Base-by-base conservation (phyloP, 2,888 invertebrate genomes). In the Lithophane leautieri region DNA sequence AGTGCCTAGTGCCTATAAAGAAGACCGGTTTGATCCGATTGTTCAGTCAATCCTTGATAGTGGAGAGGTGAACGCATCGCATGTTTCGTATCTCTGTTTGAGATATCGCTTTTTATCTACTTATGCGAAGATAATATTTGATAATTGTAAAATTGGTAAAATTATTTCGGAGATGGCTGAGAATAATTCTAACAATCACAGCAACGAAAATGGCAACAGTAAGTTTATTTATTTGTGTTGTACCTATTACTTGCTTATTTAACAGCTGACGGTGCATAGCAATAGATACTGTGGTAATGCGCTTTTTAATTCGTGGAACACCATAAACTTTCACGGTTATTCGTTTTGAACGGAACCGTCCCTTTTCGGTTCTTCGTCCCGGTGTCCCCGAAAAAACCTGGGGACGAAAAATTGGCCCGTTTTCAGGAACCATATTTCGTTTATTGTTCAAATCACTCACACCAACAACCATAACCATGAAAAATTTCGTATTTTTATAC, bases 41-140 rank as follows among this genome's bases (percentile, higher is more conserved):
- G 66, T 74, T 87, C 85, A 89, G 88, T 88, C 74, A 63, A 50
- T 73, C 69, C 19, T 73, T 71, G 74, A 68, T 76, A 62, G 60
- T 54, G 14, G 42, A 19, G 1, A 4, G 22, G 81, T 69, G 66
- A 72, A 58, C 44, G n/a, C 50, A 52, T 25, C 44, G n/a, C 50
- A 52, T 25, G 22, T 16, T 50, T 66, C 42, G 19, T 66, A 44
- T 22, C 44, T 25, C 12, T 19, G n/a, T 58, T 47, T 14, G 14
- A 52, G 28, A 11, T 73, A 62, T 65, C 74, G 68, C 62, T 70
- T 79, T 79, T 70, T 63, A 77, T 54, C 25, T 62, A 60, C 76
- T 28, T 28, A 28, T 28, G 76, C 78, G 71, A 74, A 75, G 40
- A 66, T 70, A 67, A 28, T 3, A 28, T 28, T 28, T 28, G 28